Conservation (phyloP, 2,113 vertebrate species). For the Dromiciops gliroides region DNA sequence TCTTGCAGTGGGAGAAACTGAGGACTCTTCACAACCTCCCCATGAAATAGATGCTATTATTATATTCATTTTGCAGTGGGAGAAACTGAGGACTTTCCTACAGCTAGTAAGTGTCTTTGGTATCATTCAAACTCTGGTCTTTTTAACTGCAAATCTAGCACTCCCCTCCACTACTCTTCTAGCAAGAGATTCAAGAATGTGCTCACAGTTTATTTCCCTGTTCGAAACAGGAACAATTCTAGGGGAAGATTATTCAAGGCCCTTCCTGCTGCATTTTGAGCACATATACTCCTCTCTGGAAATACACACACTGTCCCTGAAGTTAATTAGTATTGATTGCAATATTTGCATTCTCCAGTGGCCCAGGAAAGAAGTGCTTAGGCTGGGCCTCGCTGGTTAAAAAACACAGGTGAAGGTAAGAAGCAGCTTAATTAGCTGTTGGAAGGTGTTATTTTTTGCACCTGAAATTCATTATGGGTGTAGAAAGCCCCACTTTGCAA, state of each 20-base stretch:
- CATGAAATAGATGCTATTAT: background rate
- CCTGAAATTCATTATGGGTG: constrained; percentile 60
- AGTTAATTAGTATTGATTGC: constrained; percentile 30
- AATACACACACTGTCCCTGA: background rate
- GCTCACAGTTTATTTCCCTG: background rate
- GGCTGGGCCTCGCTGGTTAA: constrained; percentile 14
- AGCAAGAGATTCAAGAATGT: background rate
- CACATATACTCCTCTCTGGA: background rate
- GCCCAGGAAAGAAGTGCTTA: background rate
- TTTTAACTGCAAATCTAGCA: background rate
- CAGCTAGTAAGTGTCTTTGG: background rate
- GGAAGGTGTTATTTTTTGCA: constrained; percentile 45
- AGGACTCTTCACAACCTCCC: background rate
- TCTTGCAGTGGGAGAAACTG: background rate
- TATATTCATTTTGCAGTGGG: background rate
- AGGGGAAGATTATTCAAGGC: background rate
- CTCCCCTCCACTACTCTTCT: background rate
- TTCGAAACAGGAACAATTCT: background rate
- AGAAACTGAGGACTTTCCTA: background rate
- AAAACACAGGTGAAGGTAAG: constrained; percentile 8
- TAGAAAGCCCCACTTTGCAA: constrained; percentile 49
- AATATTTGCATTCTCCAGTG: constrained; percentile 46
- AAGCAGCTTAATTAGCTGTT: constrained; percentile 40
- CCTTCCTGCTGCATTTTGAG: background rate
- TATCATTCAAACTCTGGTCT: background rate